These are phyloP conservation scores for Habropoda laboriosa DNA, from an alignment of 1,140 invertebrate species.

Conservation along the genomic window DNA sequence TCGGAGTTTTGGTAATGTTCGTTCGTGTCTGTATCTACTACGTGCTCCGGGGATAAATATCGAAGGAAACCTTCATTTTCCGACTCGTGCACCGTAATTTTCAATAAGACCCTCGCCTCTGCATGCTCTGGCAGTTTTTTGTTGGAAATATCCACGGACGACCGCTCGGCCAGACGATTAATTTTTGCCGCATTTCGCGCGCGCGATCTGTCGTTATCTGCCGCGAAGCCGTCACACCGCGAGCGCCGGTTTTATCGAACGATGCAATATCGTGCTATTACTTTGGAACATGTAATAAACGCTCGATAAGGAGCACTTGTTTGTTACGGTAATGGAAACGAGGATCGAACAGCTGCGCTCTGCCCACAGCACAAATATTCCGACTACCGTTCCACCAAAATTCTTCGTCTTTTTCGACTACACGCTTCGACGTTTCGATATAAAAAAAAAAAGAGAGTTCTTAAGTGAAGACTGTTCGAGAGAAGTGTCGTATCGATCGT, in stretches of 20 bases:
- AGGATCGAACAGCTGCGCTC: slow-evolving; percentile 23
- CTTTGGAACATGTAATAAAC: slow-evolving; percentile 33
- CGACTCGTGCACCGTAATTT: neutral
- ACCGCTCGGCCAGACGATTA: neutral
- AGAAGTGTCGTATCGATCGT: slow-evolving; percentile 5
- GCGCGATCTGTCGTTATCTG: slow-evolving; percentile 17
- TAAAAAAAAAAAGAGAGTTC: neutral
- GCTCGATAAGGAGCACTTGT: slow-evolving; percentile 46
- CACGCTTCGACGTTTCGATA: no score
- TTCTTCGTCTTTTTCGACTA: no score
- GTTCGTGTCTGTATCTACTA: no score
- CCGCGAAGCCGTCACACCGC: neutral
- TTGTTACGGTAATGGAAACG: slow-evolving; percentile 41
- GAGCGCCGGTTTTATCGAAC: slow-evolving; percentile 18
- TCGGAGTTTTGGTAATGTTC: no score
- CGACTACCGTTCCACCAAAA: neutral
- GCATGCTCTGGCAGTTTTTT: neutral
- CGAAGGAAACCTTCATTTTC: no score
- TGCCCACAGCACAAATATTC: neutral
- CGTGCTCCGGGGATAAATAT: neutral
- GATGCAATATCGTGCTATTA: slow-evolving; percentile 38
- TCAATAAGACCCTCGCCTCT: neutral
- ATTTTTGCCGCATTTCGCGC: slow-evolving; percentile 30
- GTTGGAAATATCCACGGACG: neutral
- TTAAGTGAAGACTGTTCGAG: neutral